These are phyloP conservation scores for Pipistrellus pipistrellus DNA, from an alignment of 2,797 vertebrate species.

Conservation along the genomic window DNA sequence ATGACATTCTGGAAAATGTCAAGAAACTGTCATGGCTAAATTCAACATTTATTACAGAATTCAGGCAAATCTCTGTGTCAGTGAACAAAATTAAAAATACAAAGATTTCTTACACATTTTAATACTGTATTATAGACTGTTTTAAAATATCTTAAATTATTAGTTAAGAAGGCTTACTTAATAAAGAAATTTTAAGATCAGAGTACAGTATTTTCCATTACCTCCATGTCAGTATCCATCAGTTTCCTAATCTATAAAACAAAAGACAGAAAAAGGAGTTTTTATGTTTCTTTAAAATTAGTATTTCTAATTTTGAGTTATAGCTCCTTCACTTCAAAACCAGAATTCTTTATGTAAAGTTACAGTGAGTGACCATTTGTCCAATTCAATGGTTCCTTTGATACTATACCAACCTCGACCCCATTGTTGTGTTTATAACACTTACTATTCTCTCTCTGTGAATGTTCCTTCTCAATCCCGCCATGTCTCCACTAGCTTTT, in stretches of 20 bases:
- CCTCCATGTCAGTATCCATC: background rate
- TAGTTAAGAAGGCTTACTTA: background rate
- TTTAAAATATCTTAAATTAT: background rate
- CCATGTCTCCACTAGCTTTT: background rate
- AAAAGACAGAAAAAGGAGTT: background rate
- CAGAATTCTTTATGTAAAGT: background rate
- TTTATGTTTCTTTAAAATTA: background rate
- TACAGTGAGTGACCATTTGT: background rate
- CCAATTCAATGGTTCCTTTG: background rate
- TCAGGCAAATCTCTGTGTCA: conserved; percentile 12
- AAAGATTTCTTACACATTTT: background rate
- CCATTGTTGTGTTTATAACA: background rate
- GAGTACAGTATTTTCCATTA: background rate
- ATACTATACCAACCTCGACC: background rate
- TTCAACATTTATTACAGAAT: background rate
- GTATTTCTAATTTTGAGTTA: background rate
- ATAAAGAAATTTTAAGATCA: background rate
- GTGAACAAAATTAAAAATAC: background rate
- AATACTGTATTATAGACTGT: background rate
- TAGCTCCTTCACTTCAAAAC: background rate
- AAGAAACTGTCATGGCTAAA: background rate
- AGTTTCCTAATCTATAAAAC: background rate
- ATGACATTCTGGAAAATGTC: conserved; percentile 11
- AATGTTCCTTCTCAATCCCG: background rate
- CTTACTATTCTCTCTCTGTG: background rate